These are phyloP conservation scores for Bembecia ichneumoniformis DNA, from an alignment of 2,888 invertebrate genomes.

Conservation along the genomic window DNA sequence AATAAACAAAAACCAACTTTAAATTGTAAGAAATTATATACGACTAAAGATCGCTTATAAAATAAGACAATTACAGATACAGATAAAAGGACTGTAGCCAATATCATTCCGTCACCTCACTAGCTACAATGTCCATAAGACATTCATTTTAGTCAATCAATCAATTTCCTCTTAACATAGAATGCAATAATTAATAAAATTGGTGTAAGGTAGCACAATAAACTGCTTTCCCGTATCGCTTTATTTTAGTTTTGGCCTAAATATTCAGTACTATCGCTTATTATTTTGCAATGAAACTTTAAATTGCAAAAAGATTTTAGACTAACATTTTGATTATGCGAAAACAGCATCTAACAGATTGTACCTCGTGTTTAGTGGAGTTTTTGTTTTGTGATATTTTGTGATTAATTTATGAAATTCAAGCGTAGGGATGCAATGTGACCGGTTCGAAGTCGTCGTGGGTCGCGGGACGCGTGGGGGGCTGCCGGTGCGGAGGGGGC, in stretches of 20 bases:
- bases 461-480: constrained; percentile 66
- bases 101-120: neutral
- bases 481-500: constrained; percentile 66
- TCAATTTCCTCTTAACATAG: neutral
- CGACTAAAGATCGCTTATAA: neutral
- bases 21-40: no score
- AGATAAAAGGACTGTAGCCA: neutral
- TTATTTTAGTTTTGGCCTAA: neutral
- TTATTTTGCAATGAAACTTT: no score
- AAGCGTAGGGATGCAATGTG: constrained; percentile 66
- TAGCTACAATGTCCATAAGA: no score
- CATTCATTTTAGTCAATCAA: neutral
- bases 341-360: no score
- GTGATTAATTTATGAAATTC: constrained; percentile 16
- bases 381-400: no score
- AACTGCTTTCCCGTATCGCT: neutral
- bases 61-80: neutral
- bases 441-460: constrained; percentile 76
- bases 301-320: no score
- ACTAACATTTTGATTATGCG: no score
- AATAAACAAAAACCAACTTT: no score
- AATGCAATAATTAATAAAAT: neutral
- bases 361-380: no score
- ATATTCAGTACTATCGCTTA: no score
- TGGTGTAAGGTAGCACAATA: neutral